Evolutionary conservation across 1,140 invertebrate species (phyloP), one percentile per base, ranked within the genome.

Genomic region (Aradophagus sp.): DNA sequence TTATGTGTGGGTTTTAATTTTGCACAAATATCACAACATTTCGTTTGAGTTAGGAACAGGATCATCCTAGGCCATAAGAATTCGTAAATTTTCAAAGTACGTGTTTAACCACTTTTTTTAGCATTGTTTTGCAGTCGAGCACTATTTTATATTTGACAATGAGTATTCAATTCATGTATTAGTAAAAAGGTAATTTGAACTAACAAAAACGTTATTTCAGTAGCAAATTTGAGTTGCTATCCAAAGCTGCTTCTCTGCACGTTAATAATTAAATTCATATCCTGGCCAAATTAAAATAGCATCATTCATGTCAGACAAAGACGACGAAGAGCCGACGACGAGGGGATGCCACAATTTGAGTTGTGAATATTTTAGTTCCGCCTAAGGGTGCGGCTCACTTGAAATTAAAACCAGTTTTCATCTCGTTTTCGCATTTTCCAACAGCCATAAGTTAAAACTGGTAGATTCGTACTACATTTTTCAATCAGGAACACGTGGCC

Each of bases 281-380:
- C 20, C 15, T 11, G 23, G 11, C 12, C 19, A 8, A 17, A 62
- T 42, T 62, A 34, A 34, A 50, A 50, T 11, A 34, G 38, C n/a
- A 5, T 31, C 26, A 41, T 34, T 44, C 41, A 12, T 58, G 59
- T 59, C 47, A 65, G 59, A 65, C 55, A 38, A 53, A 35, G 68
- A 65, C 14, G 39, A 13, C 13, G 76, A 73, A 79, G 77, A 78
- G 75, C 58, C 59, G 26, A 17, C 29, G 48, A 48, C 56, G 69
- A 55, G 69, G 62, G 75, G 71, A 70, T 72, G 74, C 58, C 59
- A 75, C 75, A 77, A 78, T 80, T 78, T 77, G 68, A 70, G 74
- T 77, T 75, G 67, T 80, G 76, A 80, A 80, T 80, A 75, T 79
- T 80, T 80, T 76, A 80, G 66, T 73, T 74, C 74, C 65, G 66